Evolutionary conservation across 2,797 vertebrate species (phyloP).

Genomic region (Acanthiza pusilla): DNA sequence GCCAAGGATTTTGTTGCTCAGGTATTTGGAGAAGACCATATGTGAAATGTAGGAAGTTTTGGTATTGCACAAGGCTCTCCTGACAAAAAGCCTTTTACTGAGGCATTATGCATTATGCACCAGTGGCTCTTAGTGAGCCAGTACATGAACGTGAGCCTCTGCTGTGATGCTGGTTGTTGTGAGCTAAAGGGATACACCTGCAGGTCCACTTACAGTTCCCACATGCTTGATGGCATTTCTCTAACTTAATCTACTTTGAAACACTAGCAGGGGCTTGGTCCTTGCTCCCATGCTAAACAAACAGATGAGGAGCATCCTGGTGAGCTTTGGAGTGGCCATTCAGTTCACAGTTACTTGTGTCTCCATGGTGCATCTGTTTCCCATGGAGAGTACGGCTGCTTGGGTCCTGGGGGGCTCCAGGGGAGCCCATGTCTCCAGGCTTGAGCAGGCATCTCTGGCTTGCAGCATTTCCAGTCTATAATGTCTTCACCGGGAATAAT

Average conservation of each 20-base stretch:
- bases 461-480: neutral
- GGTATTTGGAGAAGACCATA: neutral
- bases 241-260: neutral
- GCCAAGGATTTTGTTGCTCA: neutral
- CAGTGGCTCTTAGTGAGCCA: neutral
- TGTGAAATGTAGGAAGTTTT: neutral
- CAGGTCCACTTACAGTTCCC: neutral
- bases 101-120: neutral
- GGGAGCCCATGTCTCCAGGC: neutral
- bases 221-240: neutral
- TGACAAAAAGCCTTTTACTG: neutral
- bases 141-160: neutral
- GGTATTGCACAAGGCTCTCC: neutral
- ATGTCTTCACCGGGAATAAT: neutral
- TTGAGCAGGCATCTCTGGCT: neutral
- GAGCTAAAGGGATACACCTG: neutral
- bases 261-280: fast-evolving
- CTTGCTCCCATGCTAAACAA: fast-evolving
- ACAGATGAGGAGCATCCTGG: neutral
- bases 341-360: neutral
- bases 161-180: neutral
- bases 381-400: neutral
- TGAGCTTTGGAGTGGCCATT: fast-evolving
- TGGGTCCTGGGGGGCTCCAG: neutral
- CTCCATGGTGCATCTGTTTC: neutral